These are phyloP conservation scores for Urechis unicinctus DNA, from an alignment of 2,888 invertebrate genomes.

Conservation along the genomic window DNA sequence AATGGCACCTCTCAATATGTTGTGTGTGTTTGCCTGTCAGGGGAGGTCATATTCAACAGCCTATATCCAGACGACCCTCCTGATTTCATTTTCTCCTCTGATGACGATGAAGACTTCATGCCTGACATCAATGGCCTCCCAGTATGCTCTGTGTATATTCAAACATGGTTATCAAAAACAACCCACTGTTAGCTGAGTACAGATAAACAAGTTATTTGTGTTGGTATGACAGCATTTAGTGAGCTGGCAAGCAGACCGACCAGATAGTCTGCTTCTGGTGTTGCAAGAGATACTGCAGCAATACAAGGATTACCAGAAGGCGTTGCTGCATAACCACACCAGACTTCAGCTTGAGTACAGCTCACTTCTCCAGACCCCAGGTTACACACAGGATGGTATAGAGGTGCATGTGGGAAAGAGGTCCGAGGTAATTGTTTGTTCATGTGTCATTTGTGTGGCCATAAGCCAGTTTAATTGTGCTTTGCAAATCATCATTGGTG, in stretches of 20 bases:
- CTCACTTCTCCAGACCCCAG: slow-evolving; percentile 57
- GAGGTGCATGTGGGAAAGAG: slow-evolving; percentile 59
- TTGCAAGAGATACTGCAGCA: slow-evolving; percentile 60
- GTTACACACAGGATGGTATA: slow-evolving; percentile 58
- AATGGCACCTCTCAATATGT: neutral
- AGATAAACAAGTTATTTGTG: too few relatives aligned
- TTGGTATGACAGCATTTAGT: slow-evolving; percentile 53
- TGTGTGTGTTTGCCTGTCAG: slow-evolving; percentile 25
- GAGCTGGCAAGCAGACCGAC: slow-evolving; percentile 62
- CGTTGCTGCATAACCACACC: slow-evolving; percentile 46
- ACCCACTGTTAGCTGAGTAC: neutral
- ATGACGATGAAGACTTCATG: slow-evolving; percentile 64
- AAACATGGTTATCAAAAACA: neutral
- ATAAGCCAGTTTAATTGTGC: too few relatives aligned
- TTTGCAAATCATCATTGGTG: too few relatives aligned
- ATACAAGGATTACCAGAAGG: slow-evolving; percentile 61
- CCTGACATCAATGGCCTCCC: slow-evolving; percentile 54
- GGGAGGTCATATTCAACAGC: slow-evolving; percentile 67
- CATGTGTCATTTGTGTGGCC: neutral
- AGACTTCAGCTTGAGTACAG: slow-evolving; percentile 62
- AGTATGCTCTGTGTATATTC: neutral
- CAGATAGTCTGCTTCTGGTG: slow-evolving; percentile 59
- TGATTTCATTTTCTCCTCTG: slow-evolving; percentile 63
- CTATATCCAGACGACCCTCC: slow-evolving; percentile 63
- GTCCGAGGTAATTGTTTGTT: slow-evolving; percentile 24